Evolutionary conservation across 2,797 vertebrate species (phyloP), one percentile per base, ranked within the genome.

Genomic region (Trachops cirrhosus): DNA sequence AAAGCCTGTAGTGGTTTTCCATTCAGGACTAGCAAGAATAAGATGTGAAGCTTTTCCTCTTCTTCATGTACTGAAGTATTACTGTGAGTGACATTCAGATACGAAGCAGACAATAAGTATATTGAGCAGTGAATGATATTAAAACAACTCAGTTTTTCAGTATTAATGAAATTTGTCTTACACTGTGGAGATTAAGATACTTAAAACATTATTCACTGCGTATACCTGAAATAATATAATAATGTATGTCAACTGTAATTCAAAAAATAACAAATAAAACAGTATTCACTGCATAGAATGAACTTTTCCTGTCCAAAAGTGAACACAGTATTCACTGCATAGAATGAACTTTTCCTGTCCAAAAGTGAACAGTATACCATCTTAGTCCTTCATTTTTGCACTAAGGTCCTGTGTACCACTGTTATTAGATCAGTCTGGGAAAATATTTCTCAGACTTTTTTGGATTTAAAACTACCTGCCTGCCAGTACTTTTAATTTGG

Each of bases 401-500:
- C 59, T 93, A 68, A 9, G 21, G 77, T 93, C 24, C 75, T 94
- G 57, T 37, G 93, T 88, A 93, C 70, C 88, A 46, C 44, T 48
- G 86, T 68, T 93, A 92, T 95, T 50, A 96, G 39, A 96, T 96
- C 85, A 96, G 64, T n/a, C 92, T 64, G 37, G 96, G 15, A 62
- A 94, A 85, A 95, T 10, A 85, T 87, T 96, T 96, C 93, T 97
- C 75, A 94, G n/a, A 92, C 92, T 91, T 97, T 95, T 93, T 93
- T 82, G 5, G 24, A 97, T 77, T 93, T 97, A 96, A 95, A 94
- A 96, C 62, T 34, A 85, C 44, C 15, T 95, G 22, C 1, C 37
- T 96, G 32, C 0, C 52, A 64, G n/a, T 80, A 92, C 96, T 97
- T 91, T 97, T 15, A 92, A n/a, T 52, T 93, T 79, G 82, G 71